These are phyloP conservation scores for Falco punctatus DNA, from an alignment of 2,113 vertebrate species.

Conservation along the genomic window DNA sequence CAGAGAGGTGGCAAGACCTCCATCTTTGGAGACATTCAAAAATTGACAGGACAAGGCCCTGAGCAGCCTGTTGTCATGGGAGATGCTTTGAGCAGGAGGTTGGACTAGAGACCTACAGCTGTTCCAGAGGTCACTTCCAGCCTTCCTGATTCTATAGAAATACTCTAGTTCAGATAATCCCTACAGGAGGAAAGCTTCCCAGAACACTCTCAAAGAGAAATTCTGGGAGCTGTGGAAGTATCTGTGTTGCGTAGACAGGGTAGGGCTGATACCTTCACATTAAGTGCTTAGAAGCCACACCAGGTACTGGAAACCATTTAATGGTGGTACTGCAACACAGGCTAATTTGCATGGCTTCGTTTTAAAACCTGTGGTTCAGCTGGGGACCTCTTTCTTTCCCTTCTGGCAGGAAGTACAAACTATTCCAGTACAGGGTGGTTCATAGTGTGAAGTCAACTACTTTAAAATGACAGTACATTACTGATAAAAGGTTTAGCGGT, in stretches of 20 bases:
- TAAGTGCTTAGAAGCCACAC: background rate
- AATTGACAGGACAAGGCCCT: background rate
- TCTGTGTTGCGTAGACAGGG: fast-evolving
- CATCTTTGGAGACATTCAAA: background rate
- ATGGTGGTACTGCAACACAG: background rate
- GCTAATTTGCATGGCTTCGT: background rate
- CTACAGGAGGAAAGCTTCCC: background rate
- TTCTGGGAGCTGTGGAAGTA: background rate
- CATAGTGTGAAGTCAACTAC: background rate
- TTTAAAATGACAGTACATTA: background rate
- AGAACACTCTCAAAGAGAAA: background rate
- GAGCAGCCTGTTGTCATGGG: background rate
- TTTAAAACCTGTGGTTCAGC: background rate
- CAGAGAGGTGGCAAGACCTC: background rate
- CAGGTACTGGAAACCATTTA: background rate
- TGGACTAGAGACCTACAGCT: background rate
- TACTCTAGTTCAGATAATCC: background rate
- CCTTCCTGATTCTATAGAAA: background rate
- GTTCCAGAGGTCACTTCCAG: background rate
- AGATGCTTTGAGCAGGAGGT: background rate
- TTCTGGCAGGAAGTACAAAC: background rate
- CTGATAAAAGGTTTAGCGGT: background rate
- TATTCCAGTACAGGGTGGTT: background rate
- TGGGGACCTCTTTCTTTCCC: background rate
- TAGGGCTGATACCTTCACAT: background rate